These are phyloP conservation scores for Pocillopora damicornis DNA, from an alignment of 64 coral and sea anemone species.

Conservation along the genomic window DNA sequence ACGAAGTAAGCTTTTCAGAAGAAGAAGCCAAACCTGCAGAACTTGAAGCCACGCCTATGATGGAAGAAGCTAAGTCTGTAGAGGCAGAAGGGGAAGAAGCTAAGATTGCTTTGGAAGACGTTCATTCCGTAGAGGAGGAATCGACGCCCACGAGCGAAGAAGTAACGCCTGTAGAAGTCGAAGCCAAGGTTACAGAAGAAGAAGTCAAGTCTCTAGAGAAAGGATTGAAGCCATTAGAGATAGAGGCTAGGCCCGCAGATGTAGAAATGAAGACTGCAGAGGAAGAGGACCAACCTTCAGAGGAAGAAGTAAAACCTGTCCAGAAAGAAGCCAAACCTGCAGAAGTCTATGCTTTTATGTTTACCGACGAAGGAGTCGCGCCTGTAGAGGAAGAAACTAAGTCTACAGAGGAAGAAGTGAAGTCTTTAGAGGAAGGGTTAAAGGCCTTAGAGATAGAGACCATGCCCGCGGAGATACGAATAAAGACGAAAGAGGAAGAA, in stretches of 20 bases:
- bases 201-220: background rate
- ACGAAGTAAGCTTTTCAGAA: too few relatives aligned
- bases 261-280: background rate
- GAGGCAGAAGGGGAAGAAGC: background rate
- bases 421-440: too few relatives aligned
- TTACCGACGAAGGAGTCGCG: background rate
- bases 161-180: background rate
- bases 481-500: too few relatives aligned
- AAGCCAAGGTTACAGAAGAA: background rate
- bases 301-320: background rate
- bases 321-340: background rate
- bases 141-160: background rate
- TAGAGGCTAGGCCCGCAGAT: background rate
- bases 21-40: too few relatives aligned
- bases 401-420: background rate
- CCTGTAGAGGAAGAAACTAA: background rate
- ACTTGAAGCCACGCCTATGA: too few relatives aligned
- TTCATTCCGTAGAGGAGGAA: background rate
- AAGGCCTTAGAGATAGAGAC: background rate
- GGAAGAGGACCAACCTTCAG: background rate
- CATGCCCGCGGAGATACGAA: background rate
- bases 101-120: background rate
- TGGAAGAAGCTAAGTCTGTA: background rate
- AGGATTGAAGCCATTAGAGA: background rate
- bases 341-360: background rate